These are phyloP conservation scores for Megastigmus dorsalis DNA, from an alignment of 2,888 invertebrate species.

Conservation along the genomic window DNA sequence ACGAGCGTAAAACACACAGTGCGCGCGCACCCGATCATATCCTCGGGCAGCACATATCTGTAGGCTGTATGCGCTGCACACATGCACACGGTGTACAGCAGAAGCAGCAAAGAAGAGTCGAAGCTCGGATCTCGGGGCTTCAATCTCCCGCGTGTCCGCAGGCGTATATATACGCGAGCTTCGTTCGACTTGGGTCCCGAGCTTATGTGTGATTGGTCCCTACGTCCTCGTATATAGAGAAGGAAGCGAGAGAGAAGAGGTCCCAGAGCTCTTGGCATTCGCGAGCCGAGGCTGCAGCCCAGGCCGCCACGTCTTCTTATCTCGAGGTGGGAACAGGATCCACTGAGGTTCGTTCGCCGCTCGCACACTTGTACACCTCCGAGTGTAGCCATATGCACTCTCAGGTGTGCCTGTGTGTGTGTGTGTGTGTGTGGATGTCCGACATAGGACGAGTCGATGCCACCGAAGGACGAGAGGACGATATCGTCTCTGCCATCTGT, in stretches of 20 bases:
- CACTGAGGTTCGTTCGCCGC: constrained; percentile 57
- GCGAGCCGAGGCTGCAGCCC: background rate
- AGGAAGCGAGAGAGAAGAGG: background rate
- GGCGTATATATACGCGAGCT: background rate
- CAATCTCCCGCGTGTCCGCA: constrained; percentile 29
- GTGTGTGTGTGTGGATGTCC: background rate
- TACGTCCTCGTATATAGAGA: background rate
- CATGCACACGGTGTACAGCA: no score
- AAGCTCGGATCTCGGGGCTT: constrained; percentile 44
- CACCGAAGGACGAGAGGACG: constrained; percentile 41
- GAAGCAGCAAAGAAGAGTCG: no score
- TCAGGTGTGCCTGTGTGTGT: no score
- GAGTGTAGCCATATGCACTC: background rate
- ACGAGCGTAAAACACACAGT: no score
- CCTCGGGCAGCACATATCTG: background rate
- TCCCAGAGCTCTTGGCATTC: background rate
- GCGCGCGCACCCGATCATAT: background rate
- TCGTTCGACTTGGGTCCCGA: no score
- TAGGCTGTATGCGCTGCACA: background rate
- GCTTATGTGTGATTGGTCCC: constrained; percentile 48
- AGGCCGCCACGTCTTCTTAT: constrained; percentile 62
- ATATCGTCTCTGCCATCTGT: constrained; percentile 68
- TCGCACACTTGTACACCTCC: constrained; percentile 33
- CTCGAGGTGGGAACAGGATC: constrained; percentile 69
- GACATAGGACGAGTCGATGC: background rate